Evolutionary conservation across 2,797 vertebrate species (phyloP).

Genomic region (Hypotaenidia philippensis): DNA sequence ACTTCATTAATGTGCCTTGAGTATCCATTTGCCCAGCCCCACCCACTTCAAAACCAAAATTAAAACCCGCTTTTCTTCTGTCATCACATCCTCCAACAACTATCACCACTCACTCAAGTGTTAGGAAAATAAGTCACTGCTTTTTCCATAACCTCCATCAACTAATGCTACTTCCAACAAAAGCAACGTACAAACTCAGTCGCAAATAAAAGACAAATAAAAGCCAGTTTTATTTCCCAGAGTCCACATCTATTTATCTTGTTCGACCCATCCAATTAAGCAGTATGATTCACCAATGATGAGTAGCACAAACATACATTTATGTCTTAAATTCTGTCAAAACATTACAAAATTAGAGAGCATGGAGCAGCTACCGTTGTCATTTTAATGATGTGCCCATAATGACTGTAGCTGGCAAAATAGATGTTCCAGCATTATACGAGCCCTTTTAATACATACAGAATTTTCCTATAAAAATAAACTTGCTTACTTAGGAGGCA

Average conservation of each 20-base stretch:
- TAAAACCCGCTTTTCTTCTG: slow-evolving; percentile 23
- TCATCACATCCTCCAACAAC: slow-evolving; percentile 50
- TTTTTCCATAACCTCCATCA: slow-evolving; percentile 29
- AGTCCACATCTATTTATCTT: slow-evolving; percentile 38
- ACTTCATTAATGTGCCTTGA: slow-evolving; percentile 62
- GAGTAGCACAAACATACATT: slow-evolving; percentile 41
- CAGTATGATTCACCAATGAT: slow-evolving; percentile 36
- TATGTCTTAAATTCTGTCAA: slow-evolving; percentile 9
- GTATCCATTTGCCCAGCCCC: slow-evolving; percentile 14
- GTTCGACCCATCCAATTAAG: slow-evolving; percentile 45
- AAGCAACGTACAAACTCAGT: slow-evolving; percentile 23
- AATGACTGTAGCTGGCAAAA: slow-evolving; percentile 22
- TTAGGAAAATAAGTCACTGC: not conserved
- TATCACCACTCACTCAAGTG: slow-evolving; percentile 51
- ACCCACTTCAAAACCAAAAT: slow-evolving; percentile 48
- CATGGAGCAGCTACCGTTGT: not conserved
- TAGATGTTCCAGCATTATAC: not conserved
- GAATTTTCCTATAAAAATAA: slow-evolving; percentile 13
- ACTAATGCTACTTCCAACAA: slow-evolving; percentile 27
- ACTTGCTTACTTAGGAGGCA: not conserved
- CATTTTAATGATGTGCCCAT: slow-evolving; percentile 27
- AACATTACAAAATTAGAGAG: slow-evolving; percentile 51
- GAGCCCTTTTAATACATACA: not conserved
- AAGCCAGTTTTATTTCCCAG: slow-evolving; percentile 29
- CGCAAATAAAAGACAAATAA: not conserved